A percentile compares a stretch with the other conserved stretches of the same genome.
Evolutionary conservation across 2,113 vertebrate genomes (phyloP).

Genomic region (Muscicapa adusta): DNA sequence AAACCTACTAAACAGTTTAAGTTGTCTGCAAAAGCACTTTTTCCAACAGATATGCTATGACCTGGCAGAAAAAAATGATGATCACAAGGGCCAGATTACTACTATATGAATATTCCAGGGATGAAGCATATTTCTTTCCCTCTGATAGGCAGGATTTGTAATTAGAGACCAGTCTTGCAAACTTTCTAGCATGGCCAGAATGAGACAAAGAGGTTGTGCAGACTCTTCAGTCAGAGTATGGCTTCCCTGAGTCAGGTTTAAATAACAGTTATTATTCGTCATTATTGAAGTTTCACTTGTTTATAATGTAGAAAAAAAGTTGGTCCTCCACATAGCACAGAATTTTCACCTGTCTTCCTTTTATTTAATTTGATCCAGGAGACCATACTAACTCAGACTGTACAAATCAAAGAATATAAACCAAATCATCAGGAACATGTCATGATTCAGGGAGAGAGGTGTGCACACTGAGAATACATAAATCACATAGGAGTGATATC

Average conservation of each 20-base stretch:
- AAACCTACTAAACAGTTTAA: neutral
- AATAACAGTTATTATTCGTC: neutral
- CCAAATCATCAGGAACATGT: neutral
- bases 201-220: neutral
- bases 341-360: neutral
- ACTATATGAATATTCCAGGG: neutral
- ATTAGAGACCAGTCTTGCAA: neutral
- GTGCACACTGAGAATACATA: neutral
- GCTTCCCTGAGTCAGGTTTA: neutral
- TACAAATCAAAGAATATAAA: constrained; percentile 14
- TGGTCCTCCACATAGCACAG: neutral
- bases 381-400: neutral
- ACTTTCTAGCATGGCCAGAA: neutral
- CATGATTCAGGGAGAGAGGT: neutral
- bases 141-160: neutral
- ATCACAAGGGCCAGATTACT: neutral
- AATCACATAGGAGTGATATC: neutral
- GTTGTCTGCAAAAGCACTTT: neutral
- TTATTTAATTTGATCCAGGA: neutral
- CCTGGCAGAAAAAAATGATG: neutral
- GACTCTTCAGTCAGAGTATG: neutral
- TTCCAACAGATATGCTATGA: neutral
- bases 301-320: neutral
- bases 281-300: neutral
- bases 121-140: neutral